Evolutionary conservation across 2,888 invertebrate species (phyloP).

Genomic region (Miltochrista miniata): DNA sequence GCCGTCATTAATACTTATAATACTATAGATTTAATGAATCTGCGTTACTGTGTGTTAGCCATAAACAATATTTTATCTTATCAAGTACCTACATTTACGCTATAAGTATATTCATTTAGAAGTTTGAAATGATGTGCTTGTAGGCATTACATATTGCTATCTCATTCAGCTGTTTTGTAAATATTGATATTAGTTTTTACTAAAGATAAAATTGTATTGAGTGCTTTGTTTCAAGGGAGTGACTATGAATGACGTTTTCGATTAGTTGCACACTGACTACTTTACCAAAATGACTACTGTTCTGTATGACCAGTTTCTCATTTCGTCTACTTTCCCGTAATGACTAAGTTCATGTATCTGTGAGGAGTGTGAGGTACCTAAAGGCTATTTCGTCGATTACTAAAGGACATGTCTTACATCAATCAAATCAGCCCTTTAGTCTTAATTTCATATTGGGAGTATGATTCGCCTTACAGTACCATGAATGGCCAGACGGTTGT

Average conservation of each 20-base stretch:
- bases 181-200: constrained; percentile 18
- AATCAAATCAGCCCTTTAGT: too few relatives aligned
- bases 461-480: too few relatives aligned
- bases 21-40: too few relatives aligned
- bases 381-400: too few relatives aligned
- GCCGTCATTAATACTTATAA: too few relatives aligned
- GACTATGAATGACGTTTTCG: background rate
- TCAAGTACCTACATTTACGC: constrained; percentile 13
- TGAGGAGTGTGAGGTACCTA: too few relatives aligned
- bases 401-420: too few relatives aligned
- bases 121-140: background rate
- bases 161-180: constrained; percentile 15
- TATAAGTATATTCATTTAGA: background rate
- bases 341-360: too few relatives aligned
- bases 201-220: constrained; percentile 11
- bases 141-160: constrained; percentile 8
- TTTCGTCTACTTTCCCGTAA: too few relatives aligned
- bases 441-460: too few relatives aligned
- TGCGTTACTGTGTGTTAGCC: constrained; percentile 11
- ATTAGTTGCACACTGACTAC: background rate
- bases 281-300: background rate
- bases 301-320: too few relatives aligned
- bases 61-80: constrained; percentile 27
- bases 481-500: too few relatives aligned
- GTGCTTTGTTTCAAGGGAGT: background rate